These are phyloP conservation scores for Ptychoptera contaminata DNA, from an alignment of 2,888 invertebrate genomes.

Conservation along the genomic window DNA sequence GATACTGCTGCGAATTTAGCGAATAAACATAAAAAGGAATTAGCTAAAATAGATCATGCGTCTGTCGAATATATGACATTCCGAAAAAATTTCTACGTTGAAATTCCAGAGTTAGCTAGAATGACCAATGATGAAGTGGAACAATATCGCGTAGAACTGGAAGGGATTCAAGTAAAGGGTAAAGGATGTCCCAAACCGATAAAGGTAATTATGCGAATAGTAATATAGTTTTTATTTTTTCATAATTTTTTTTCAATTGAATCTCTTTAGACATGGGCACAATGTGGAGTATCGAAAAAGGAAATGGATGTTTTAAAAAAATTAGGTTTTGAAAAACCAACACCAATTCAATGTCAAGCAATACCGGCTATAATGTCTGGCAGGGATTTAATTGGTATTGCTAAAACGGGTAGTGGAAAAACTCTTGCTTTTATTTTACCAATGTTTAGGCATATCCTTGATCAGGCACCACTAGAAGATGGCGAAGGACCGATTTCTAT, in stretches of 20 bases:
- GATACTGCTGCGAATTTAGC: conserved; percentile 77
- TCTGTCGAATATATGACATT: conserved; percentile 77
- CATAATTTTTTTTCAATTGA: background rate
- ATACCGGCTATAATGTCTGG: conserved; percentile 95
- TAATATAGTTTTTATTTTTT: background rate
- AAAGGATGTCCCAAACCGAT: conserved; percentile 94
- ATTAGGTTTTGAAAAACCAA: conserved; percentile 87
- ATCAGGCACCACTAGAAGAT: conserved; percentile 86
- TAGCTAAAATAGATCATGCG: conserved; percentile 84
- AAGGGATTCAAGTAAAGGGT: conserved; percentile 91
- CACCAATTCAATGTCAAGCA: conserved; percentile 97
- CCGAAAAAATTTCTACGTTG: conserved; percentile 92
- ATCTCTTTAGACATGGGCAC: conserved; percentile 75
- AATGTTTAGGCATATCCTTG: conserved; percentile 91
- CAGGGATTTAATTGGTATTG: conserved; percentile 94
- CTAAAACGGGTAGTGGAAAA: conserved; percentile 98
- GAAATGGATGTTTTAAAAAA: conserved; percentile 85
- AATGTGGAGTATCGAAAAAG: conserved; percentile 93
- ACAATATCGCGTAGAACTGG: conserved; percentile 71
- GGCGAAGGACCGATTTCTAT: conserved; percentile 94
- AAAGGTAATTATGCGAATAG: conserved; percentile 30
- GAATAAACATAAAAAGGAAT: conserved; percentile 80
- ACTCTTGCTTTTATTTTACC: conserved; percentile 95
- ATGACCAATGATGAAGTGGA: conserved; percentile 84
- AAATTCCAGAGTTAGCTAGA: conserved; percentile 85